Evolutionary conservation across 2,797 vertebrate species (phyloP).

Genomic region (Alcedo atthis): DNA sequence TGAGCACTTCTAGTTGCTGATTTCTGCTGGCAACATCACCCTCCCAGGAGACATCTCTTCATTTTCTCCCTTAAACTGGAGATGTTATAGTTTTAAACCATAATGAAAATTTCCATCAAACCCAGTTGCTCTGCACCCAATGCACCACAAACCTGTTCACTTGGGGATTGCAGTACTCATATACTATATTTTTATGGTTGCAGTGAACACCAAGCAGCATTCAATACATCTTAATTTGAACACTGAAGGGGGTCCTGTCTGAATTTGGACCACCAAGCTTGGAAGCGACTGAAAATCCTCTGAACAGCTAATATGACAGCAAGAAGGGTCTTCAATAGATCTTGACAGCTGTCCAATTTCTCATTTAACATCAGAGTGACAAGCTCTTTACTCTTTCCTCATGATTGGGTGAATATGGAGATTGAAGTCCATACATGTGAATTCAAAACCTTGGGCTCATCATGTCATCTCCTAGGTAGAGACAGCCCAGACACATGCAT

Average conservation of each 20-base stretch:
- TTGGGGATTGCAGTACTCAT: rapidly evolving
- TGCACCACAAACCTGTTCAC: background rate
- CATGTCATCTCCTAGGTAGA: background rate
- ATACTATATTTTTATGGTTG: background rate
- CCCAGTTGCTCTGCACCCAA: background rate
- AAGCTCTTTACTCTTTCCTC: background rate
- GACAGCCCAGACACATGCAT: background rate
- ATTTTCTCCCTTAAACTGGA: background rate
- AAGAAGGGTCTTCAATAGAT: background rate
- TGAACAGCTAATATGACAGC: background rate
- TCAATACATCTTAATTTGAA: background rate
- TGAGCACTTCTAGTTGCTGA: background rate
- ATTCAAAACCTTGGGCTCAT: background rate
- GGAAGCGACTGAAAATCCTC: background rate
- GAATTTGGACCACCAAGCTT: background rate
- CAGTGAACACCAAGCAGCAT: background rate
- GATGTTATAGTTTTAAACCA: background rate
- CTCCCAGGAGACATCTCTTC: background rate
- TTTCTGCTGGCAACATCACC: background rate
- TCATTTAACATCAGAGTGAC: background rate
- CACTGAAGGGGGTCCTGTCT: background rate
- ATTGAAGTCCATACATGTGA: background rate
- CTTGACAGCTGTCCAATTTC: background rate
- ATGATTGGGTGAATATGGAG: background rate
- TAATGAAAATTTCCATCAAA: background rate